Evolutionary conservation across 2,113 vertebrate species (phyloP).

Genomic region (Puma concolor): DNA sequence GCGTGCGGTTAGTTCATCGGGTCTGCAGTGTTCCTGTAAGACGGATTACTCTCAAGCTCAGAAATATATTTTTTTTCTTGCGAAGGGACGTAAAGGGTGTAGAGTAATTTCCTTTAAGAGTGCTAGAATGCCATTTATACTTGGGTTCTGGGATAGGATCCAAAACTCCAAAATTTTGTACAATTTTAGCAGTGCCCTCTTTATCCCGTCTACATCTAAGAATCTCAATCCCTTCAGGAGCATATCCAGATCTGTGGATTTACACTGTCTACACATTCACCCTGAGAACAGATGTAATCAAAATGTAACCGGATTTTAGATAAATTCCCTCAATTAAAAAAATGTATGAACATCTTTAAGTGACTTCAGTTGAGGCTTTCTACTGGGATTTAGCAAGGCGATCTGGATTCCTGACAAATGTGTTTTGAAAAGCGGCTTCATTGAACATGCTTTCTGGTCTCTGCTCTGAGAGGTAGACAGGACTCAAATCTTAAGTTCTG

Average conservation of each 20-base stretch:
- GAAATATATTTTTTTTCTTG: not conserved
- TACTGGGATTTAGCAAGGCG: not conserved
- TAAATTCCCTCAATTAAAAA: not conserved
- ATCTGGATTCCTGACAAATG: not conserved
- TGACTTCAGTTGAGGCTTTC: not conserved
- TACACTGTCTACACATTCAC: not conserved
- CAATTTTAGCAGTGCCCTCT: not conserved
- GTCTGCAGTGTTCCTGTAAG: not conserved
- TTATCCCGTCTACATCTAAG: not conserved
- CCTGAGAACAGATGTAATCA: not conserved
- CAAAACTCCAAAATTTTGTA: not conserved
- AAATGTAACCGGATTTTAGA: not conserved
- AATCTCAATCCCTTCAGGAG: not conserved
- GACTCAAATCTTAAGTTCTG: not conserved
- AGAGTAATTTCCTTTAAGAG: not conserved
- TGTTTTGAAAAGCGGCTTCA: not conserved
- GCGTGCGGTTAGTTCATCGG: not conserved
- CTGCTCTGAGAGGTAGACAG: not conserved
- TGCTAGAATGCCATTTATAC: not conserved
- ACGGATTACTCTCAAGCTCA: not conserved
- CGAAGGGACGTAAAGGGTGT: not conserved
- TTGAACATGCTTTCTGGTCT: not conserved
- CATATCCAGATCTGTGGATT: not conserved
- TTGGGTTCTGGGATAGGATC: not conserved
- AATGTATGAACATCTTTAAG: not conserved